Conservation (phyloP, 2,113 vertebrate species). For the Myotis lucifugus region DNA sequence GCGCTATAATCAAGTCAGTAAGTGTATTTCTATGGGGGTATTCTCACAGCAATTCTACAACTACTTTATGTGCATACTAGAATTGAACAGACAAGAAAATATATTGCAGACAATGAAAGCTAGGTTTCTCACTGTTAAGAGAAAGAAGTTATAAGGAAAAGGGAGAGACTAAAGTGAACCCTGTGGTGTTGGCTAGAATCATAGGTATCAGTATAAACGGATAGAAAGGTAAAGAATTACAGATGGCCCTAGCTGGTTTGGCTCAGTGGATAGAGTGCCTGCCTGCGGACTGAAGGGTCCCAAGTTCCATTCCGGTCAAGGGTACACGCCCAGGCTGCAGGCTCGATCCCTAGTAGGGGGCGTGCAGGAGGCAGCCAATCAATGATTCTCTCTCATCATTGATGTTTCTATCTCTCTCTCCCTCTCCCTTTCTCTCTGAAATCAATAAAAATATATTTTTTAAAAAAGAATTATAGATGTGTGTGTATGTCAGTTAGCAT, state of each 20-base stretch:
- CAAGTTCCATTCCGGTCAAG: no score
- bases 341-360: no score
- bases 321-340: background rate
- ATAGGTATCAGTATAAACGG: background rate
- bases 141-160: background rate
- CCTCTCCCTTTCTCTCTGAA: background rate
- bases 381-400: no score
- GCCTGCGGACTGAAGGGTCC: no score
- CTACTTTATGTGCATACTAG: background rate
- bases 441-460: background rate
- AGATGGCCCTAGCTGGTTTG: background rate
- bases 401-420: background rate
- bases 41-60: background rate
- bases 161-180: background rate
- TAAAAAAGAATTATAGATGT: background rate
- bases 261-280: background rate
- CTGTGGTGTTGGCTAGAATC: background rate
- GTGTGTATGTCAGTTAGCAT: background rate
- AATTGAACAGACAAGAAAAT: background rate
- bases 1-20: background rate
- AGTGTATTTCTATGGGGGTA: background rate
- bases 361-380: no score
- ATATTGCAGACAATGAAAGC: background rate
- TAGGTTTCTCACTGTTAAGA: background rate
- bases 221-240: background rate